These are phyloP conservation scores for Minunthozetes semirufus DNA, from an alignment of 2,888 invertebrate genomes.

Conservation along the genomic window DNA sequence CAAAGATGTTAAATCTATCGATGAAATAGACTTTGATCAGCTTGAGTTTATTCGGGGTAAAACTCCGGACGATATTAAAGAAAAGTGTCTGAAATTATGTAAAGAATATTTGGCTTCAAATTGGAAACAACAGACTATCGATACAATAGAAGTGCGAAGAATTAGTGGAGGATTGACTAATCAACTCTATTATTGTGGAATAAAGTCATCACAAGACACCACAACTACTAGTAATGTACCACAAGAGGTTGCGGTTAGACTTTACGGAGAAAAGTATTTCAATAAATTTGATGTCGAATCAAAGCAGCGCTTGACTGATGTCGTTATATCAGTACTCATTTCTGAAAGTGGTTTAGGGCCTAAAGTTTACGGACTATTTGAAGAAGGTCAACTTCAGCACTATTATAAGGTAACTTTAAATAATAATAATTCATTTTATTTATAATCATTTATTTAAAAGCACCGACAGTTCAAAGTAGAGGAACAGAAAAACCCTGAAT, in stretches of 20 bases:
- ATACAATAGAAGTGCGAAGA: neutral
- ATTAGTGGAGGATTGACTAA: neutral
- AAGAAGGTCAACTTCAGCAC: constrained; percentile 89
- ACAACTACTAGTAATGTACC: neutral
- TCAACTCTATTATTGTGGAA: constrained; percentile 6
- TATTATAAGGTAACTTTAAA: constrained; percentile 51
- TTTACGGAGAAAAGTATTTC: constrained; percentile 3
- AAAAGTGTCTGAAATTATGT: constrained; percentile 10
- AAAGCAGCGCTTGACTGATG: neutral
- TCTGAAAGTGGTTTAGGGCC: constrained; percentile 62
- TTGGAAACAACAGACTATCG: constrained; percentile 3
- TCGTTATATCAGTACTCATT: neutral
- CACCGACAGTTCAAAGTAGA: constrained; percentile 58
- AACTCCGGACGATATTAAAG: neutral
- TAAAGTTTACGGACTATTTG: constrained; percentile 86
- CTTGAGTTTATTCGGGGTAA: neutral
- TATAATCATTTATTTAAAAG: constrained; percentile 57
- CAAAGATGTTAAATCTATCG: too few species aligned
- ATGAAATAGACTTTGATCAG: too few species aligned
- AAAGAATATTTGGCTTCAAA: constrained; percentile 6
- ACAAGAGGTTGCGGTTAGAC: neutral
- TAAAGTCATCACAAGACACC: neutral
- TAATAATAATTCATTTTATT: neutral
- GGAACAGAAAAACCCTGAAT: constrained; percentile 70
- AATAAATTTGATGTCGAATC: neutral